Evolutionary conservation across 2,797 vertebrate species (phyloP), one percentile per base, ranked within the genome.

Genomic region (Cossypha caffra): DNA sequence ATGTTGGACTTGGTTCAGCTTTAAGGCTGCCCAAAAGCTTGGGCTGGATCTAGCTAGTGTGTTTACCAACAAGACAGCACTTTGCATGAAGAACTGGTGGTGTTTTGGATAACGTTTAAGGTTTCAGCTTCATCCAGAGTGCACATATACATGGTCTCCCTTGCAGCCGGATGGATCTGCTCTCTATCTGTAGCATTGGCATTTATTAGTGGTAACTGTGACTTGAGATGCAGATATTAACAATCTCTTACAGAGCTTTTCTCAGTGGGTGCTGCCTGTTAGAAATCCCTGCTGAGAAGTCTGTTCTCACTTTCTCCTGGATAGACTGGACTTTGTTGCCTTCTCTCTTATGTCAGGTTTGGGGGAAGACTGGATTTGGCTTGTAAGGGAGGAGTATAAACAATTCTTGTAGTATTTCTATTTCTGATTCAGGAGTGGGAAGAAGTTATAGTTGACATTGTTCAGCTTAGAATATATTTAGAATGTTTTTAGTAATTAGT

Each of bases 161-260:
- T 45, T 68, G 58, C 55, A 88, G 55, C 7, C 3, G 2, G n/a
- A 11, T 42, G 51, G 29, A 48, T 67, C 62, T 23, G 4, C 51
- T 76, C 26, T 40, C 19, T 38, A 0, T 35, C 37, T 1, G 3
- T 43, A 33, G 28, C 57, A 12, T n/a, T 0, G 0, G 33, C 31
- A 5, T 50, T 54, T 62, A 3, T 45, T 38, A 43, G 4, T 1
- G 3, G 26, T 35, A 62, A 16, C 69, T 82, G 38, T 38, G 79
- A 58, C 28, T 69, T 54, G 59, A 43, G 31, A 69, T 69, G 37
- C 5, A 4, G 51, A 61, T 20, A 43, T 16, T 38, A 78, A 35
- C 16, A 40, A 51, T 51, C 21, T 48, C 35, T 71, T 35, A 37
- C 12, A 57, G 38, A 71, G 1, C 0, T 61, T 80, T 33, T 52